Evolutionary conservation across 2,888 invertebrate genomes (phyloP).

Genomic region (Phoronis australis): DNA sequence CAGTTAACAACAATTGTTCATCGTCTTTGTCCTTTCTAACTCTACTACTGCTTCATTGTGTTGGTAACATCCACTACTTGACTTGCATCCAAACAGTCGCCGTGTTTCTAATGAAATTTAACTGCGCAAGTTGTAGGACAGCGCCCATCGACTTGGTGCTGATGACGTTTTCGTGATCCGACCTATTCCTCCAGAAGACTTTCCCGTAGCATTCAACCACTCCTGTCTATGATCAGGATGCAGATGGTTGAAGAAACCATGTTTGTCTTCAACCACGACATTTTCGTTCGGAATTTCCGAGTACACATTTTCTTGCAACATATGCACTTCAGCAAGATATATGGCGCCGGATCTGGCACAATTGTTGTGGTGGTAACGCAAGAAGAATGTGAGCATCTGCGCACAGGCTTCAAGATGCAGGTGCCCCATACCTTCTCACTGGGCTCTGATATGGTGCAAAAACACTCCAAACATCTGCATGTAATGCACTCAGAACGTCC

Average conservation of each 20-base stretch:
- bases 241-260: slow-evolving; percentile 7
- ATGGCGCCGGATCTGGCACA: slow-evolving; percentile 5
- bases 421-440: too few relatives aligned
- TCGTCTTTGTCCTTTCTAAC: too few relatives aligned
- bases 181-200: slow-evolving; percentile 6
- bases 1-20: too few relatives aligned
- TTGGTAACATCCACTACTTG: too few relatives aligned
- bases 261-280: slow-evolving; percentile 4
- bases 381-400: background rate
- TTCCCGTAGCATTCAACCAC: slow-evolving; percentile 7
- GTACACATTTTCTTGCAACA: slow-evolving; percentile 1
- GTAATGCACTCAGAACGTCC: background rate
- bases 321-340: slow-evolving; percentile 3
- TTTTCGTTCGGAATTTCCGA: slow-evolving; percentile 4
- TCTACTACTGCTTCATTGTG: too few relatives aligned
- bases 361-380: slow-evolving; percentile 3
- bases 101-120: too few relatives aligned
- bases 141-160: slow-evolving; percentile 10
- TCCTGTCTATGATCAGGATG: slow-evolving; percentile 8
- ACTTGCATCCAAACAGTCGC: too few relatives aligned
- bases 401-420: too few relatives aligned
- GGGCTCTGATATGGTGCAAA: too few relatives aligned
- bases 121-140: too few relatives aligned
- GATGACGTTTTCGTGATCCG: slow-evolving; percentile 8
- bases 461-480: background rate